phyloP scores from a whole-genome alignment of 2,113 vertebrate genomes.

The Pluvianellus socialis region DNA sequence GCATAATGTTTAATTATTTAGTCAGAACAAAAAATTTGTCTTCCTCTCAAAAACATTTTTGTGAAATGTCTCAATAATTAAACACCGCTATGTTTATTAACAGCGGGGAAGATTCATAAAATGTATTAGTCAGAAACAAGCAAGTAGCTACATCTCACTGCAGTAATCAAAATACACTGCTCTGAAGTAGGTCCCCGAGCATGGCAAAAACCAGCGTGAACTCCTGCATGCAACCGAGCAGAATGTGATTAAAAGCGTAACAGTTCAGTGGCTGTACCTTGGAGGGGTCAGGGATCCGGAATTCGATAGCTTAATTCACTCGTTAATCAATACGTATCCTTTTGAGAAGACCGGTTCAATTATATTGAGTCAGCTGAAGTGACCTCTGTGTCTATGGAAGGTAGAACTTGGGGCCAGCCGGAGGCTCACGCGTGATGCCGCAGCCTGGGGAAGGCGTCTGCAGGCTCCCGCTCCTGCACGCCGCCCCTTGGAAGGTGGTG shows the following conservation, averaged over 20 bases:
- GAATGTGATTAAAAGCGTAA: not conserved
- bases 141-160: not conserved
- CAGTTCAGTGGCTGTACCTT: not conserved
- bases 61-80: conserved; percentile 61
- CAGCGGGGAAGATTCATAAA: conserved; percentile 36
- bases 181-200: not conserved
- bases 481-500: fast-evolving
- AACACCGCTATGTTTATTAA: conserved; percentile 49
- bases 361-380: not conserved
- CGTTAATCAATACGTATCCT: not conserved
- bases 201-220: not conserved
- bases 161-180: not conserved
- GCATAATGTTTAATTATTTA: conserved; percentile 60
- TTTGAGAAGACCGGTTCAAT: not conserved
- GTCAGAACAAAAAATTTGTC: conserved; percentile 37
- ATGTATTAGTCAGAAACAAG: conserved; percentile 42
- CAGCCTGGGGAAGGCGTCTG: not conserved
- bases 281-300: not conserved
- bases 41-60: conserved; percentile 37
- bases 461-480: fast-evolving
- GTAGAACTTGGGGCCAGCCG: not conserved
- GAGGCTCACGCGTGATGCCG: fast-evolving
- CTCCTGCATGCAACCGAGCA: not conserved
- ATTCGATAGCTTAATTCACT: conserved; percentile 21
- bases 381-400: not conserved